These are phyloP conservation scores for Prunella strophiata DNA, from an alignment of 2,797 vertebrate species.

Conservation along the genomic window DNA sequence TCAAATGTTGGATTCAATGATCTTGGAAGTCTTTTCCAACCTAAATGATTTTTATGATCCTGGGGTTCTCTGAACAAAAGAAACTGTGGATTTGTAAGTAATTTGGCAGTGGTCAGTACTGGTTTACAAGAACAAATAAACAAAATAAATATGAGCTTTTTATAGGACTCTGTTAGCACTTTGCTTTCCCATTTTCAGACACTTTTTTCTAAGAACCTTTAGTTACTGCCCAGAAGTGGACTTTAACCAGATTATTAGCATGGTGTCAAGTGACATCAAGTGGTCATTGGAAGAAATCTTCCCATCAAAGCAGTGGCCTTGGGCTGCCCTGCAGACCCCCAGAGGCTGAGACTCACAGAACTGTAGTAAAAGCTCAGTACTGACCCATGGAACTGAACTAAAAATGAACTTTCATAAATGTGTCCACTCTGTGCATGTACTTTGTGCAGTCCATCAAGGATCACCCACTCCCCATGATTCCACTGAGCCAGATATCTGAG, in stretches of 20 bases:
- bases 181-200: background rate
- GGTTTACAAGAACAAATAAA: background rate
- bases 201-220: background rate
- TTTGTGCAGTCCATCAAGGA: background rate
- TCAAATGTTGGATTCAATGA: background rate
- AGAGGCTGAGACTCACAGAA: background rate
- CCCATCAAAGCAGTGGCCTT: background rate
- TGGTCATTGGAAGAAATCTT: slow-evolving; percentile 22
- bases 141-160: background rate
- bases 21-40: background rate
- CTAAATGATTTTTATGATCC: background rate
- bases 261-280: slow-evolving; percentile 51
- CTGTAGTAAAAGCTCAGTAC: background rate
- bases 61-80: background rate
- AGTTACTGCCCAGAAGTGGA: background rate
- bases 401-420: background rate
- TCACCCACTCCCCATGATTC: background rate
- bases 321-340: background rate
- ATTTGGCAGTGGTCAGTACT: background rate
- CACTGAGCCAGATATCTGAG: background rate
- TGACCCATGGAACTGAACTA: background rate
- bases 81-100: background rate
- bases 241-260: background rate
- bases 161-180: background rate
- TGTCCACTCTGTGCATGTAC: background rate